phyloP scores from a whole-genome alignment of 2,113 vertebrate genomes.

The Petaurus breviceps region DNA sequence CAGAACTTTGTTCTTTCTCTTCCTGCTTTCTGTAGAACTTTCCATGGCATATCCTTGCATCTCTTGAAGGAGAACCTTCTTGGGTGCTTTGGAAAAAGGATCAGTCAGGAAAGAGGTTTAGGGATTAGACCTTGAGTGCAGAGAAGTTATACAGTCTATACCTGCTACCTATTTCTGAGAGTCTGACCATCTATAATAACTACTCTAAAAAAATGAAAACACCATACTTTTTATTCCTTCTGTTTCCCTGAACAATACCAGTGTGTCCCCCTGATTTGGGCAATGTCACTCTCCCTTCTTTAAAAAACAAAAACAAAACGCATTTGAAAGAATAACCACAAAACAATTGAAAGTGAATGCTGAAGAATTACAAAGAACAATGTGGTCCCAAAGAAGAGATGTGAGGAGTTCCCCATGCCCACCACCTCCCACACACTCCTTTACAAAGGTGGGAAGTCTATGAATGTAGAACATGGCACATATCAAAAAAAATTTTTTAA shows the following conservation, averaged over 20 bases:
- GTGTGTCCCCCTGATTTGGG: not conserved
- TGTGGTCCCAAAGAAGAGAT: not conserved
- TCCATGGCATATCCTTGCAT: accelerated
- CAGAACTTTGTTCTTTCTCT: not conserved
- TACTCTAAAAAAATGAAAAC: not conserved
- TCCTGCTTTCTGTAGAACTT: not conserved
- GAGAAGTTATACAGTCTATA: not conserved
- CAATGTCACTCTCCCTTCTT: not conserved
- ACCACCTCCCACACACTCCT: not conserved
- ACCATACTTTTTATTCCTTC: not conserved
- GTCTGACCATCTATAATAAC: not conserved
- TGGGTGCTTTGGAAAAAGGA: not conserved
- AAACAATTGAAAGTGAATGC: not conserved
- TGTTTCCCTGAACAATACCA: not conserved
- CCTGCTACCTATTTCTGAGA: not conserved
- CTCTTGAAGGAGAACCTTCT: not conserved
- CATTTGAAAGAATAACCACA: not conserved
- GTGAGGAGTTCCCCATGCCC: not conserved
- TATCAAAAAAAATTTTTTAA: too few species aligned
- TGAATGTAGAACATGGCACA: not conserved
- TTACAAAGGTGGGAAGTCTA: not conserved
- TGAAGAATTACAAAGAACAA: not conserved
- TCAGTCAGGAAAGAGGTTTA: not conserved
- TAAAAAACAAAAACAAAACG: not conserved
- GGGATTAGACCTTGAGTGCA: not conserved